Evolutionary conservation across 2,797 vertebrate genomes (phyloP), one percentile per base, ranked within the genome.

Genomic region (Carduelis carduelis): DNA sequence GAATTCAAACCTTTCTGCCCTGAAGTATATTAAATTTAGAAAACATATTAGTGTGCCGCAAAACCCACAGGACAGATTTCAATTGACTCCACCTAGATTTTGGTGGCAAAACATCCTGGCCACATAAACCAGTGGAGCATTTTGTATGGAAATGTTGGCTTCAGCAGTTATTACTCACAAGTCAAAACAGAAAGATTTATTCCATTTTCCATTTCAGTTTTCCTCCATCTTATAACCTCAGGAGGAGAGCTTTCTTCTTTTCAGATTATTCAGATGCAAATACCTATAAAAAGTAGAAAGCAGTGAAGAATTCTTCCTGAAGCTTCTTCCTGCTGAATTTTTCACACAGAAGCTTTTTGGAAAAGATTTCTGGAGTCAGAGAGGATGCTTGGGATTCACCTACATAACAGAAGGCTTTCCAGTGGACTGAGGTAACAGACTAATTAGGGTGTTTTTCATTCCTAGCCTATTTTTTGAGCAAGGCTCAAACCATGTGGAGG

Each of bases 141-240:
- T 89, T 83, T 72, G 11, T 85, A 53, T 72, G 74, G 93, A 96
- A 95, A 93, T 83, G 66, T 85, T 95, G 87, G 71, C 88, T 93
- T 96, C 89, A 81, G 90, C 64, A 79, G 72, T 88, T 93, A 95
- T 97, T 97, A 97, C 93, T 97, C 97, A 97, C 87, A 96, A 91
- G 89, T 96, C 94, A 94, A 97, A 97, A 97, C 95, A 97, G 87
- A 92, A 93, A 92, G 90, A 96, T 96, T 91, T 96, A 96, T 96
- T 83, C 93, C 64, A 66, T 93, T 84, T 94, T 95, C 96, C 72
- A 88, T 88, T 85, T 92, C 86, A 46, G 89, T 93, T 91, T 83
- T 96, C 61, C 63, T 91, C 93, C 95, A 59, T 96, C 55, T 93
- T 93, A 92, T 8, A 86, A 89, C 24, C 68, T 87, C 66, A 50